Conservation (phyloP, 2,113 vertebrate species). For the Ovis canadensis region DNA sequence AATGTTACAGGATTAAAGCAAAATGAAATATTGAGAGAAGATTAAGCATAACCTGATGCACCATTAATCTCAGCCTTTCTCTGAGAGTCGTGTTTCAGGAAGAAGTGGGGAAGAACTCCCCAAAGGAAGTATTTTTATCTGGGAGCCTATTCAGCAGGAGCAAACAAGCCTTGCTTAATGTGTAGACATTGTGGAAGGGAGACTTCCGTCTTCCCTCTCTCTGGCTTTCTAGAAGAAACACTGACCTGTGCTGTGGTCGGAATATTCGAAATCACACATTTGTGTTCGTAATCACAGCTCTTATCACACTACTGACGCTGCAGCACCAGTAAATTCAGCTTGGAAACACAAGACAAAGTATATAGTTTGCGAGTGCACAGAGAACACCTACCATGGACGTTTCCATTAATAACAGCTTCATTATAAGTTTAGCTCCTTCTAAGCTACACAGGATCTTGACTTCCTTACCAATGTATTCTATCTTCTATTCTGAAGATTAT, state of each 20-base stretch:
- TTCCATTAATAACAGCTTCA: constrained; percentile 43
- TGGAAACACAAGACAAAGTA: constrained; percentile 46
- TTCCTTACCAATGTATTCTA: constrained; percentile 19
- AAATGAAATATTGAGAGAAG: constrained; percentile 36
- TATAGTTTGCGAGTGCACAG: neutral
- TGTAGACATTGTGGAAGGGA: neutral
- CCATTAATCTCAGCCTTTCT: constrained; percentile 49
- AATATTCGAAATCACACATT: neutral
- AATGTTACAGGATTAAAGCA: constrained; percentile 42
- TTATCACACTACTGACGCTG: neutral
- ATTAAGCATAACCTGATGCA: constrained; percentile 43
- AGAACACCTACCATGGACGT: constrained; percentile 9
- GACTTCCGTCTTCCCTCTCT: neutral
- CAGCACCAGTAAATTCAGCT: constrained; percentile 13
- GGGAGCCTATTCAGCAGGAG: neutral
- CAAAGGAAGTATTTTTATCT: neutral
- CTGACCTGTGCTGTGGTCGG: neutral
- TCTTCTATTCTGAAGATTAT: constrained; percentile 10
- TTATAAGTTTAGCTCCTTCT: constrained; percentile 33
- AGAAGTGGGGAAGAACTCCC: neutral
- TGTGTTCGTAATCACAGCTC: constrained; percentile 6
- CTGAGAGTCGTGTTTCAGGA: constrained; percentile 20
- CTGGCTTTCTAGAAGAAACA: neutral
- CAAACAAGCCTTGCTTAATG: neutral
- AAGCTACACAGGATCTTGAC: neutral